Conservation (phyloP, 2,113 vertebrate species). For the Trinectes maculatus region DNA sequence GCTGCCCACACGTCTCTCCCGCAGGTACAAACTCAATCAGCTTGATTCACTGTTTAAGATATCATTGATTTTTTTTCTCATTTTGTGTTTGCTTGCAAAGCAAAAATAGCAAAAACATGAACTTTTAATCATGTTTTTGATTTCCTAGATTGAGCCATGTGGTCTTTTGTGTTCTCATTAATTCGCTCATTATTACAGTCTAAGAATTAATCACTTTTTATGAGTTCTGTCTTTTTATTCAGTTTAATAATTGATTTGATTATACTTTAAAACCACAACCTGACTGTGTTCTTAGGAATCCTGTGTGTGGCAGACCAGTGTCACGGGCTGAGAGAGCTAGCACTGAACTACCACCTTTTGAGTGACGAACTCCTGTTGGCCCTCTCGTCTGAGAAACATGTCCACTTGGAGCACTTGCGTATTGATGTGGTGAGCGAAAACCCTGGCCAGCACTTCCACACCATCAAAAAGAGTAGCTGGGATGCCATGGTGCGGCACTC, state of each 20-base stretch:
- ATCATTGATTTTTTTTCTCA: background rate
- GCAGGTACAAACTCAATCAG: conserved; percentile 68
- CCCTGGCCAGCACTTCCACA: conserved; percentile 93
- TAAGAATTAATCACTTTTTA: no score
- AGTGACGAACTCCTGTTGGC: conserved; percentile 95
- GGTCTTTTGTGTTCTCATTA: background rate
- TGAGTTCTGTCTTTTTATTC: background rate
- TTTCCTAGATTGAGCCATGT: conserved; percentile 2
- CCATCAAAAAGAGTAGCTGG: conserved; percentile 98
- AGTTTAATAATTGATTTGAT: background rate
- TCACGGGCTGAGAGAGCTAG: conserved; percentile 93
- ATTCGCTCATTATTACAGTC: background rate
- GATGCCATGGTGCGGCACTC: conserved; percentile 97
- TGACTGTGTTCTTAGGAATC: conserved; percentile 63
- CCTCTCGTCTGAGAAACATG: conserved; percentile 95
- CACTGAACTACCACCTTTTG: conserved; percentile 93
- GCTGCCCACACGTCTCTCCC: conserved; percentile 86
- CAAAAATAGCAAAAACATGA: background rate
- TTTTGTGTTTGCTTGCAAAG: background rate
- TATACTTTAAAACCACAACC: background rate
- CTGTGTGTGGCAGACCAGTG: conserved; percentile 92
- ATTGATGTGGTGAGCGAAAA: conserved; percentile 98
- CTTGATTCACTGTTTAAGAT: background rate
- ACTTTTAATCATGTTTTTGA: background rate
- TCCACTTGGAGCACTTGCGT: conserved; percentile 93